Conservation (phyloP, 2,113 vertebrate genomes). For the Glaucidium brasilianum region DNA sequence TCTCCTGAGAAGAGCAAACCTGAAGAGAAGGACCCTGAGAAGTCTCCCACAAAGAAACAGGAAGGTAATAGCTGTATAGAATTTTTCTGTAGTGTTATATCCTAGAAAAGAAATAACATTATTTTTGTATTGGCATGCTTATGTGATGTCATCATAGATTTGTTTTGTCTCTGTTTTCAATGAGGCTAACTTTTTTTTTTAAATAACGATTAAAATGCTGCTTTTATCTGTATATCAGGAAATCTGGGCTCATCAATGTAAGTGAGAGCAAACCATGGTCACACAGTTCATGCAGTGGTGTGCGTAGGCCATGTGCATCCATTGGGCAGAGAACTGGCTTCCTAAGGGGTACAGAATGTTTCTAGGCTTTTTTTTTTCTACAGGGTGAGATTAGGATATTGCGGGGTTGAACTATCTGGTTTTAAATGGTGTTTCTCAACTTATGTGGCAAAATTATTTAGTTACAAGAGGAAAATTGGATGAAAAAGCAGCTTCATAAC, state of each 20-base stretch:
- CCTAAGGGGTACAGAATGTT: fast-evolving
- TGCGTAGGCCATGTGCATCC: fast-evolving
- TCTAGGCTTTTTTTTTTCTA: neutral
- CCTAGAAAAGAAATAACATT: fast-evolving
- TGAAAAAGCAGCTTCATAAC: neutral
- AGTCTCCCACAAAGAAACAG: slow-evolving; percentile 93
- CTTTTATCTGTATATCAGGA: neutral
- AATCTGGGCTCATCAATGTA: neutral
- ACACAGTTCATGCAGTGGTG: fast-evolving
- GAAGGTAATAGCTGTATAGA: slow-evolving; percentile 77
- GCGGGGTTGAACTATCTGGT: neutral
- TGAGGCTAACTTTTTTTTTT: neutral
- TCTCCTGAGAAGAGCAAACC: slow-evolving; percentile 94
- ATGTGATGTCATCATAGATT: neutral
- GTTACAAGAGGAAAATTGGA: neutral
- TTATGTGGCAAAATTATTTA: neutral
- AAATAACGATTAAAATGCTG: neutral
- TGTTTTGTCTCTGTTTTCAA: neutral
- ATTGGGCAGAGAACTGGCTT: neutral
- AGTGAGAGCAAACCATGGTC: neutral
- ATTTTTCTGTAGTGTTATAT: neutral
- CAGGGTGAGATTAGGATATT: neutral
- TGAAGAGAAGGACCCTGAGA: slow-evolving; percentile 95
- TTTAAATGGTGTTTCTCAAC: neutral
- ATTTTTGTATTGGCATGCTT: neutral